Evolutionary conservation across 1,140 invertebrate genomes (phyloP).

Genomic region (Aporrectodea caliginosa): DNA sequence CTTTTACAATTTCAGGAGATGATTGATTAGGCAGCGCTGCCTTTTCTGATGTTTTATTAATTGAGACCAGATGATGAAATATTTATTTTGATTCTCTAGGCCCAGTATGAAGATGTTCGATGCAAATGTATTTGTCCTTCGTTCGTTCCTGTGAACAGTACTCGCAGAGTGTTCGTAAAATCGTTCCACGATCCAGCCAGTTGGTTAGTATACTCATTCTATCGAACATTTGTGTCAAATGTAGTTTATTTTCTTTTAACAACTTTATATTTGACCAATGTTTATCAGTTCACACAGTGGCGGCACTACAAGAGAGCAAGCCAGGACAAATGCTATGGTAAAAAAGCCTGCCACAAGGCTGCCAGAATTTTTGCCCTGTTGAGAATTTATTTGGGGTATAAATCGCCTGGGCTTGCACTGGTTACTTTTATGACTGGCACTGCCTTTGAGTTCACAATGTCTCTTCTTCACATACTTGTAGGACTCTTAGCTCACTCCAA

Average conservation of each 20-base stretch:
- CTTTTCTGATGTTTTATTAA: too few species aligned
- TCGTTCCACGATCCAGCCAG: constrained; percentile 21
- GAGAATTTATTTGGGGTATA: too few species aligned
- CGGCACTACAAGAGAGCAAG: not conserved
- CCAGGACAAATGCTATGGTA: not conserved
- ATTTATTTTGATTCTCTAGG: constrained; percentile 35
- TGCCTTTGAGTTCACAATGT: too few species aligned
- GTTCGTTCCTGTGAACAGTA: constrained; percentile 14
- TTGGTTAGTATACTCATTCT: constrained; percentile 19
- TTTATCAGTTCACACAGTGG: not conserved
- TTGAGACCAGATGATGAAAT: not conserved
- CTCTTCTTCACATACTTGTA: too few species aligned
- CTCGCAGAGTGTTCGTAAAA: constrained; percentile 24
- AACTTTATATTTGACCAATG: too few species aligned
- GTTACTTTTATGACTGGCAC: too few species aligned
- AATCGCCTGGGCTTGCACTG: too few species aligned
- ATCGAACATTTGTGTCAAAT: not conserved
- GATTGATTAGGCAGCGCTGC: not conserved
- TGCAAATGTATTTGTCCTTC: constrained; percentile 81
- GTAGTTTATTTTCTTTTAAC: too few species aligned
- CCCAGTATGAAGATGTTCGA: constrained; percentile 75
- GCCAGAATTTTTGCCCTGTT: too few species aligned
- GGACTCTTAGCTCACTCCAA: too few species aligned
- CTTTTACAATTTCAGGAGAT: too few species aligned
- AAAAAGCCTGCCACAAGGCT: not conserved